Conservation (phyloP, 1,140 invertebrate genomes). For the Drosophila sproati region DNA sequence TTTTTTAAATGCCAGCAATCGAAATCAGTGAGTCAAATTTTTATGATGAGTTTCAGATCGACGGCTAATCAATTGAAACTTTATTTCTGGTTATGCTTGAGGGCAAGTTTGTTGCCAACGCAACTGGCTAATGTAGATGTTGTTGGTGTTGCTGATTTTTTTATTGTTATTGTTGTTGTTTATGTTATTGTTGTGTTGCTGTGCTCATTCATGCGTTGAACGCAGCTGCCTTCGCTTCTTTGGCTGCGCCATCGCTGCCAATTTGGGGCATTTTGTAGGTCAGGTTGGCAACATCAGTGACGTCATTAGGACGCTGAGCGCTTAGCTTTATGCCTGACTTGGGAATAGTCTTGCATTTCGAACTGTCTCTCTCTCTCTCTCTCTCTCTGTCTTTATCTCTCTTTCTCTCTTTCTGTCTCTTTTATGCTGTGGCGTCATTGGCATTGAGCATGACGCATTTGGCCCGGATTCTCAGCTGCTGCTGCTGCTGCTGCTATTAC, state of each 20-base stretch:
- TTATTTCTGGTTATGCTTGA: slow-evolving; percentile 46
- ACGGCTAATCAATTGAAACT: slow-evolving; percentile 46
- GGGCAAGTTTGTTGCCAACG: slow-evolving; percentile 43
- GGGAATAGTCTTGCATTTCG: background rate
- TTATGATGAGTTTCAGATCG: slow-evolving; percentile 42
- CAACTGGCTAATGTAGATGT: slow-evolving; percentile 10
- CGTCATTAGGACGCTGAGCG: slow-evolving; percentile 55
- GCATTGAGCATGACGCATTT: slow-evolving; percentile 57
- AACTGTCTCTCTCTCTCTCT: background rate
- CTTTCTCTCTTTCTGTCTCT: background rate
- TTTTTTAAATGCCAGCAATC: slow-evolving; percentile 16
- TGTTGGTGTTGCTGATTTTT: background rate
- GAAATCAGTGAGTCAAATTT: slow-evolving; percentile 48
- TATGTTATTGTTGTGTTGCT: slow-evolving; percentile 9
- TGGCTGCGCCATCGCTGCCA: slow-evolving; percentile 24
- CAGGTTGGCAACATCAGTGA: slow-evolving; percentile 57
- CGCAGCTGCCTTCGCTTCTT: slow-evolving; percentile 5
- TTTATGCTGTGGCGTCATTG: slow-evolving; percentile 45
- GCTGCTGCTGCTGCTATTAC: slow-evolving; percentile 3
- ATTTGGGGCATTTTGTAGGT: slow-evolving; percentile 57
- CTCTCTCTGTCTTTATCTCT: background rate
- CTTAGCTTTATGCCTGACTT: background rate
- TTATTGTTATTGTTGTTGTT: background rate
- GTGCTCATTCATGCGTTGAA: slow-evolving; percentile 37
- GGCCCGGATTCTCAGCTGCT: slow-evolving; percentile 3